Evolutionary conservation across 1,140 invertebrate species (phyloP).

Genomic region (Drosophila ambigua): DNA sequence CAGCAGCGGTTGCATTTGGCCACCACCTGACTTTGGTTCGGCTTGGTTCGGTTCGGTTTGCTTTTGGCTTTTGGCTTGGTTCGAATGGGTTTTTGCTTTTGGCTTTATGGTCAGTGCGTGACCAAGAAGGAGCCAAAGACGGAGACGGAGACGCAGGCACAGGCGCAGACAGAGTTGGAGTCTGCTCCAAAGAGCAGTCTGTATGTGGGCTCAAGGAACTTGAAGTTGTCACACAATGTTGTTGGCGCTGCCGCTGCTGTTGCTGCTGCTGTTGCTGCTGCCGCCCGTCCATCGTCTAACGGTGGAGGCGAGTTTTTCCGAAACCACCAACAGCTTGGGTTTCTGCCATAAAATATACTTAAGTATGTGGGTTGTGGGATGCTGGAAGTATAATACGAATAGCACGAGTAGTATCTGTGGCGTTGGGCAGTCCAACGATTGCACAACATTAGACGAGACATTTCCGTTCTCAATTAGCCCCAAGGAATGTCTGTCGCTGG

Average conservation of each 20-base stretch:
- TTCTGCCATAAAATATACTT: conserved; percentile 1
- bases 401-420: background rate
- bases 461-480: conserved; percentile 78
- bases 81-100: conserved; percentile 6
- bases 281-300: conserved; percentile 34
- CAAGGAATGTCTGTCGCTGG: conserved; percentile 17
- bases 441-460: conserved; percentile 58
- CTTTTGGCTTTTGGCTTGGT: background rate
- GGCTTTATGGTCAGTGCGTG: conserved; percentile 68
- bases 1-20: conserved; percentile 26
- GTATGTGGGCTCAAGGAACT: conserved; percentile 80
- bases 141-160: conserved; percentile 6
- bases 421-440: conserved; percentile 46
- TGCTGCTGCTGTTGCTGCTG: background rate
- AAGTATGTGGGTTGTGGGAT: conserved; percentile 53
- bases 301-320: conserved; percentile 49
- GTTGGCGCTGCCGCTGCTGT: conserved; percentile 4
- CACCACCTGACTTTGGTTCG: conserved; percentile 56
- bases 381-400: conserved; percentile 13
- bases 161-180: background rate
- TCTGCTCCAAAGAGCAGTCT: conserved; percentile 35
- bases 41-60: conserved; percentile 1
- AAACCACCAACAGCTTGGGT: background rate
- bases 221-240: conserved; percentile 70
- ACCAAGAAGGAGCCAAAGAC: conserved; percentile 25